Conservation (phyloP, 1,140 invertebrate genomes). For the Cotesia typhae region DNA sequence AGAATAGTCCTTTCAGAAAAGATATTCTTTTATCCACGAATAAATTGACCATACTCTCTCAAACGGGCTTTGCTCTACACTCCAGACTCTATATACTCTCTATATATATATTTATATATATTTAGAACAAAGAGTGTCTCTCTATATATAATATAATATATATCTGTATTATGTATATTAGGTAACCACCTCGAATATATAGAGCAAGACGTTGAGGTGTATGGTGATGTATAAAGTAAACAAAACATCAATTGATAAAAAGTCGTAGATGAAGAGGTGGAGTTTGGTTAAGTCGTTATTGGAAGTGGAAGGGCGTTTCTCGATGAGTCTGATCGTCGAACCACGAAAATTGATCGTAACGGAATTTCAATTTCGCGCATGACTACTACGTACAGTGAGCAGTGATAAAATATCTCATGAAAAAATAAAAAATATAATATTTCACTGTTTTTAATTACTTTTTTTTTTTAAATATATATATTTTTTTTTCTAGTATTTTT, state of each 20-base stretch:
- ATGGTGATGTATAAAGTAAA: background rate
- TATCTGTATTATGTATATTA: background rate
- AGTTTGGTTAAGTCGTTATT: slow-evolving; percentile 20
- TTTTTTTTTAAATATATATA: background rate
- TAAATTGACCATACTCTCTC: slow-evolving; percentile 15
- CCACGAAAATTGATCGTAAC: slow-evolving; percentile 40
- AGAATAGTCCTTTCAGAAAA: slow-evolving; percentile 1
- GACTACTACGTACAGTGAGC: background rate
- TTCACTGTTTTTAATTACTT: slow-evolving; percentile 6
- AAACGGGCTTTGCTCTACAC: background rate
- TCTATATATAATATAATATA: background rate
- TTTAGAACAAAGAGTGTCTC: too few species aligned
- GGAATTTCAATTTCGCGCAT: slow-evolving; percentile 42
- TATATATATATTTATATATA: background rate
- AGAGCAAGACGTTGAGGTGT: too few species aligned
- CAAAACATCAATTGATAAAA: slow-evolving; percentile 19
- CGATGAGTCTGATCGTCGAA: slow-evolving; percentile 10
- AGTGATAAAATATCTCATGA: background rate
- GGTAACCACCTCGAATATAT: too few species aligned
- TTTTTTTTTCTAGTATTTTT: too few species aligned
- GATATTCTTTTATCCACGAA: slow-evolving; percentile 21
- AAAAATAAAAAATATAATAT: slow-evolving; percentile 38
- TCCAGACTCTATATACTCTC: background rate
- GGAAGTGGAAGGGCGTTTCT: slow-evolving; percentile 19
- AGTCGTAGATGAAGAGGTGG: slow-evolving; percentile 2